A percentile compares a stretch with the other conserved stretches of the same genome.
phyloP scores from a whole-genome alignment of 2,113 vertebrate genomes.

The Pan paniscus region DNA sequence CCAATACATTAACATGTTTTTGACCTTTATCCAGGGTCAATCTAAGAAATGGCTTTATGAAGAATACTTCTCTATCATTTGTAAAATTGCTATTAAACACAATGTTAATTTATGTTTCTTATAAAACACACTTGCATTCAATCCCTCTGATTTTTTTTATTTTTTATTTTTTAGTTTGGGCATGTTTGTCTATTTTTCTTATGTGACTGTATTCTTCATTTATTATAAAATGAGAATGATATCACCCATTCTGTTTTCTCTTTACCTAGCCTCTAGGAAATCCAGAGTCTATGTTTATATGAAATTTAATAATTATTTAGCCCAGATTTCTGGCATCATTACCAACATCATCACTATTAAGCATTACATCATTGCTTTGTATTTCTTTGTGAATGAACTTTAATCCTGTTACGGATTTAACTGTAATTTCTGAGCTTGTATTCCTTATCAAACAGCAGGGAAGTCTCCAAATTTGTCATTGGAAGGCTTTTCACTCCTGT shows the following conservation, averaged over 20 bases:
- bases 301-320: neutral
- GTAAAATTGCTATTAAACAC: neutral
- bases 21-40: neutral
- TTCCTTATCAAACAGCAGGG: neutral
- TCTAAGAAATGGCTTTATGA: constrained; percentile 1
- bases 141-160: neutral
- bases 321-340: neutral
- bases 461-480: neutral
- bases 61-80: neutral
- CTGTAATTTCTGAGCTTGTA: neutral
- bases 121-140: neutral
- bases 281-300: neutral
- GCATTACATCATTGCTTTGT: neutral
- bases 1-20: neutral
- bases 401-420: neutral
- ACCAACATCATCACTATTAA: neutral
- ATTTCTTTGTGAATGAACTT: neutral
- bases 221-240: neutral
- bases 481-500: neutral
- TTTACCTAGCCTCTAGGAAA: neutral
- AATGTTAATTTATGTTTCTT: neutral
- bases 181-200: neutral
- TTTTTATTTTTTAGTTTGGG: neutral
- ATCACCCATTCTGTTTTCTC: neutral
- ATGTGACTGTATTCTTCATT: neutral